A percentile compares a stretch with the other conserved stretches of the same genome.
These are phyloP conservation scores for Psilopogon haemacephalus DNA, from an alignment of 2,113 vertebrate species.

Conservation along the genomic window DNA sequence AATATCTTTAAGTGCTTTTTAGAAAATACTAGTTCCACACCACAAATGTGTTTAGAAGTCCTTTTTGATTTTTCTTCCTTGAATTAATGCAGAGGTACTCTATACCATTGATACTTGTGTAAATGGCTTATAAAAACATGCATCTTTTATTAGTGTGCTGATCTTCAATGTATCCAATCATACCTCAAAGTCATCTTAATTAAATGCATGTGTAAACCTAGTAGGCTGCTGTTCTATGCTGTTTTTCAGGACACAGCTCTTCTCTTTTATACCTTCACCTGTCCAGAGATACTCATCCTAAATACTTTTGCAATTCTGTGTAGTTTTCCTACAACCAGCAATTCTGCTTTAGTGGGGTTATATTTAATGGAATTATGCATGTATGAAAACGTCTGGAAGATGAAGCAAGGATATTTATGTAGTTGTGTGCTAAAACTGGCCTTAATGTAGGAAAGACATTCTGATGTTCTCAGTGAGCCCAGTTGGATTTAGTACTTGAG, in stretches of 20 bases:
- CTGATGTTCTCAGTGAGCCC: background rate
- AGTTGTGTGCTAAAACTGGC: background rate
- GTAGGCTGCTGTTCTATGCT: background rate
- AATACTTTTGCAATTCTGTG: background rate
- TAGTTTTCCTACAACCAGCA: background rate
- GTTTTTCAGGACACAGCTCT: background rate
- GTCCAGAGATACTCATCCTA: background rate
- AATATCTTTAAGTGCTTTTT: background rate
- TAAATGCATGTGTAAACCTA: background rate
- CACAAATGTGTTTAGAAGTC: background rate
- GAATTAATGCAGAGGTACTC: background rate
- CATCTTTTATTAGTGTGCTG: background rate
- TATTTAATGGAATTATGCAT: background rate
- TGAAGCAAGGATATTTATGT: background rate
- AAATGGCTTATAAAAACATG: background rate
- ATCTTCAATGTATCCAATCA: background rate
- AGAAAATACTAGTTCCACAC: background rate
- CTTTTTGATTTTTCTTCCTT: background rate
- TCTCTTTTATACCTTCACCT: background rate
- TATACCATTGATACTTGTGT: background rate
- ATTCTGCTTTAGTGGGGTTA: background rate
- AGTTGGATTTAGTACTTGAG: background rate
- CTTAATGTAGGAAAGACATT: background rate
- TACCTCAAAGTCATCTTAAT: background rate
- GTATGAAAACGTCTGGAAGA: background rate